These are phyloP conservation scores for Saturnia pavonia DNA, from an alignment of 2,888 invertebrate genomes.

Conservation along the genomic window DNA sequence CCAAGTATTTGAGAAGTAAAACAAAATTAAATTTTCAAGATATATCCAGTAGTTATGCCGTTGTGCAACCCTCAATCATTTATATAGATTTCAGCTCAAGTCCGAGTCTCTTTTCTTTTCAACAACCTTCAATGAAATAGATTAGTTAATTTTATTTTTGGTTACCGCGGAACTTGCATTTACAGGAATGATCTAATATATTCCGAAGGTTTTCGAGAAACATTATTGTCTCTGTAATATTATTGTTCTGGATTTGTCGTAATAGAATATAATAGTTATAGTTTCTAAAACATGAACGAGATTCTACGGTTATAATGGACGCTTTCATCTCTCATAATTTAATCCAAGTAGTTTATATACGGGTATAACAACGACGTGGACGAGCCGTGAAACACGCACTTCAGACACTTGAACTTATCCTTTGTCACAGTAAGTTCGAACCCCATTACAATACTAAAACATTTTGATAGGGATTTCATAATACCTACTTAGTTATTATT, in stretches of 20 bases:
- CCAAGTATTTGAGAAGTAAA: too few relatives aligned
- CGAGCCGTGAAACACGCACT: background rate
- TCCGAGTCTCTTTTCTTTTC: too few relatives aligned
- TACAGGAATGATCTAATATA: too few relatives aligned
- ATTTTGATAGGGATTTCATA: background rate
- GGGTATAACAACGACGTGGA: background rate
- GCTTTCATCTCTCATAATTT: background rate
- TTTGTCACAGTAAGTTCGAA: background rate
- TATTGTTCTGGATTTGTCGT: background rate
- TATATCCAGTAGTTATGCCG: too few relatives aligned
- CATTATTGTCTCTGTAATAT: background rate
- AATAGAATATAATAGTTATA: background rate
- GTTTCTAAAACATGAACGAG: background rate
- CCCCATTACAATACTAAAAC: background rate
- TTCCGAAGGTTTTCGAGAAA: background rate
- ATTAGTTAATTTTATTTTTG: too few relatives aligned
- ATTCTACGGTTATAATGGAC: background rate
- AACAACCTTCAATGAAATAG: too few relatives aligned
- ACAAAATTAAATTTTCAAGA: too few relatives aligned
- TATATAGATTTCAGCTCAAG: too few relatives aligned
- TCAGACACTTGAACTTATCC: background rate
- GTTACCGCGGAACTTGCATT: too few relatives aligned
- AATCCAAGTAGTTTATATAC: background rate
- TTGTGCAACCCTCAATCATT: too few relatives aligned
- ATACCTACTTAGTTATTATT: too few relatives aligned